Evolutionary conservation across 2,113 vertebrate species (phyloP).

Genomic region (Echinops telfairi): DNA sequence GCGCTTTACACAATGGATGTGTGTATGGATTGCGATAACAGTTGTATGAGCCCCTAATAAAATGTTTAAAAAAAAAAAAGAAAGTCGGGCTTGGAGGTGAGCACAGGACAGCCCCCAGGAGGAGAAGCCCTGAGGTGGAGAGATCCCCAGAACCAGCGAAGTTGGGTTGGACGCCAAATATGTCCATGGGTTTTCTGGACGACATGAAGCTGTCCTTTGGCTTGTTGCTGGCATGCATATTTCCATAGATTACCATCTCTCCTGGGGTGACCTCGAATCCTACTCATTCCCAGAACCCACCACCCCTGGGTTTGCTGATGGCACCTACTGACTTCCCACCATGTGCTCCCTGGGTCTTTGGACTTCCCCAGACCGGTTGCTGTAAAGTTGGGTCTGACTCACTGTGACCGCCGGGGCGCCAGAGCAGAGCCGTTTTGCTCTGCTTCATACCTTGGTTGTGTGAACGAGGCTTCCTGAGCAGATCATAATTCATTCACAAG

Average conservation of each 20-base stretch:
- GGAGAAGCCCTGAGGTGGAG: neutral
- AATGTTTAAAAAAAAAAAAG: no score
- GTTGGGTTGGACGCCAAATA: fast-evolving
- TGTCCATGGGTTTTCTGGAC: fast-evolving
- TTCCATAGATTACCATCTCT: no score
- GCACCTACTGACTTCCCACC: neutral
- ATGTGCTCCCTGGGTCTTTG: neutral
- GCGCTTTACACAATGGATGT: no score
- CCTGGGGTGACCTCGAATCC: neutral
- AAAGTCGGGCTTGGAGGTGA: neutral
- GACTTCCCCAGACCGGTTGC: neutral
- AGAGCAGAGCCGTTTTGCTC: neutral
- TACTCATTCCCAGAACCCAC: neutral
- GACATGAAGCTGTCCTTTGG: neutral
- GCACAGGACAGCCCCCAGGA: neutral
- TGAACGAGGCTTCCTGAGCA: no score
- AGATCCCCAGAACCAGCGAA: neutral
- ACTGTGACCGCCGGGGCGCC: neutral
- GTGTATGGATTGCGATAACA: no score
- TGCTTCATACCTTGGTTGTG: no score
- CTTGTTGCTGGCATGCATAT: neutral
- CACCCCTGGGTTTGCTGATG: no score
- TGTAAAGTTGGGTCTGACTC: neutral
- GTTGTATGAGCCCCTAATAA: no score
- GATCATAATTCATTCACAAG: no score